Percentiles rank a stretch among this genome's conserved stretches.
Evolutionary conservation across 2,797 vertebrate genomes (phyloP).

Genomic region (Lindbergichthys nudifrons): DNA sequence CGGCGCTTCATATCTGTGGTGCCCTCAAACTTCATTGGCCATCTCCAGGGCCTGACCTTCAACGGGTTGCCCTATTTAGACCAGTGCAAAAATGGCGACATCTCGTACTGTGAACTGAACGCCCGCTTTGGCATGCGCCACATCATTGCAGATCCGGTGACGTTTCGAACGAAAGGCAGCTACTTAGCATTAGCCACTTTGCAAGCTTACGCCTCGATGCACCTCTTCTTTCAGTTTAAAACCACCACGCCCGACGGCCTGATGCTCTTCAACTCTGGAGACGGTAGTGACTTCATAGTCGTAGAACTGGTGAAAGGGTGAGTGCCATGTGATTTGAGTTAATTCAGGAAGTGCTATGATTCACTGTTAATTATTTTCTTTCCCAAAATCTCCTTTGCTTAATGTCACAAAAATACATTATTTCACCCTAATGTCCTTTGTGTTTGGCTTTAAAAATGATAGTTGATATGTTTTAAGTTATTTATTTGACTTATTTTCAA

Average conservation of each 20-base stretch:
- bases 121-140: conserved; percentile 93
- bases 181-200: conserved; percentile 92
- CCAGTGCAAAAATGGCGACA: conserved; percentile 95
- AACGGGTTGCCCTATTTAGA: conserved; percentile 94
- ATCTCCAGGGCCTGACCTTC: conserved; percentile 91
- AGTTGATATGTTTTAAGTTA: not conserved
- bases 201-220: conserved; percentile 94
- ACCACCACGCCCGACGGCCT: conserved; percentile 93
- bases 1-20: conserved; percentile 92
- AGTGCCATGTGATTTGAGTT: conserved; percentile 55
- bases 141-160: conserved; percentile 94
- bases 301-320: conserved; percentile 97
- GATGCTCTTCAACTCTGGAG: conserved; percentile 94
- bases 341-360: not conserved
- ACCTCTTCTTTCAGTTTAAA: conserved; percentile 98
- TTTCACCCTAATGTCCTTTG: not conserved
- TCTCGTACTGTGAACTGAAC: conserved; percentile 94
- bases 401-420: not conserved
- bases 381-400: not conserved
- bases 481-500: not conserved
- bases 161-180: conserved; percentile 91
- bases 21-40: conserved; percentile 95
- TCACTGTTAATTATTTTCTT: not conserved
- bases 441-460: not conserved
- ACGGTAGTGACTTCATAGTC: conserved; percentile 95